Percentiles rank a stretch among this genome's conserved stretches.
Evolutionary conservation across 2,797 vertebrate species (phyloP).

Genomic region (Rhynchotus rufescens): DNA sequence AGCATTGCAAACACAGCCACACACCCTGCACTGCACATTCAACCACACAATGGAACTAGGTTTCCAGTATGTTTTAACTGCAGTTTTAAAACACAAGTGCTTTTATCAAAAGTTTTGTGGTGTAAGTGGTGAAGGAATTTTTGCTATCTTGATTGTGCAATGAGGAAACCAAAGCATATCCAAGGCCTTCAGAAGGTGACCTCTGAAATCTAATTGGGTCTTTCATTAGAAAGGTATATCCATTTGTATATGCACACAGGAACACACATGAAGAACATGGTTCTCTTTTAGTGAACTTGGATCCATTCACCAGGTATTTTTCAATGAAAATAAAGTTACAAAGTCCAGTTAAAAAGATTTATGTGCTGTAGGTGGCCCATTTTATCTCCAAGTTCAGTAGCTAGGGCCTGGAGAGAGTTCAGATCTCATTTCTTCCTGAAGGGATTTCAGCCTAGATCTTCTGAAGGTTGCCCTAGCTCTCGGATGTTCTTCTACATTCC

Average conservation of each 20-base stretch:
- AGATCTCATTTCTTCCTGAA: background rate
- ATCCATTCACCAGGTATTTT: background rate
- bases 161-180: background rate
- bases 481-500: background rate
- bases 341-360: background rate
- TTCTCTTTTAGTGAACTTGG: background rate
- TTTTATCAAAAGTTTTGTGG: background rate
- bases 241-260: rapidly evolving
- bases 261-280: background rate
- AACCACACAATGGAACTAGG: background rate
- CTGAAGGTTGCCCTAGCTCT: background rate
- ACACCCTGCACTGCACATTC: background rate
- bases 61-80: background rate
- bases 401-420: background rate
- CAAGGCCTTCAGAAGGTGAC: background rate
- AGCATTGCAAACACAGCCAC: background rate
- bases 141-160: background rate
- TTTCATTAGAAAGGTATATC: background rate
- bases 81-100: background rate
- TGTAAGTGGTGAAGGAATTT: background rate
- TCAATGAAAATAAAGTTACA: background rate
- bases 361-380: background rate
- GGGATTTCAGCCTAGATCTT: background rate
- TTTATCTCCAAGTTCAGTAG: background rate
- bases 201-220: background rate